phyloP scores from a whole-genome alignment of 2,888 invertebrate genomes.

The Tineola bisselliella region DNA sequence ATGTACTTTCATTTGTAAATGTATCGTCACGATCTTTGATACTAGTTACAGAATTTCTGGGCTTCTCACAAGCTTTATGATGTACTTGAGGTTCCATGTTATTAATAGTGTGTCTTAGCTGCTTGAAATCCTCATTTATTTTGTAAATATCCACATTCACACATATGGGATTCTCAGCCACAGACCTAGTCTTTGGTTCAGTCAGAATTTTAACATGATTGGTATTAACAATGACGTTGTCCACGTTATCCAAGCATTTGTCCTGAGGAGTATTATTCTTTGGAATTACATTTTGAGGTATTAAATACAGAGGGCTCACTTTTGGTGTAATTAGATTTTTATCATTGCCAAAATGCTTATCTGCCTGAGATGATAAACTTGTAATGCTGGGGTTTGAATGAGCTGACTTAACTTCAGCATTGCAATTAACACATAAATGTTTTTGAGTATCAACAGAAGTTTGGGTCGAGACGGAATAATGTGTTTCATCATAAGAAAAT shows the following conservation, averaged over 20 bases:
- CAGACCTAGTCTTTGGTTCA: not conserved
- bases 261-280: not conserved
- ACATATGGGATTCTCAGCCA: not conserved
- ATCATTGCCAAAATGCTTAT: conserved; percentile 30
- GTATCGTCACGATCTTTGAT: conserved; percentile 53
- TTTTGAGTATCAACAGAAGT: conserved; percentile 44
- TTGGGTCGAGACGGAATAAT: conserved; percentile 72
- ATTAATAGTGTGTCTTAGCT: conserved; percentile 29
- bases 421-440: conserved; percentile 70
- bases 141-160: conserved; percentile 20
- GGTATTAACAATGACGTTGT: not conserved
- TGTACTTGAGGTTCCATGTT: conserved; percentile 63
- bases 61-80: conserved; percentile 70
- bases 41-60: conserved; percentile 51
- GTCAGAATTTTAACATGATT: not conserved
- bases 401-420: conserved; percentile 61
- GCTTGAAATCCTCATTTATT: conserved; percentile 33
- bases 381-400: conserved; percentile 39
- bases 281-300: not conserved
- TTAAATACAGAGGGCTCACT: not conserved
- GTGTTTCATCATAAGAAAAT: conserved; percentile 63
- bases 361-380: conserved; percentile 23
- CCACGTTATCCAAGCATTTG: not conserved
- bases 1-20: conserved; percentile 39
- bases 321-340: conserved; percentile 27